Evolutionary conservation across 64 coral and sea anemone genomes (phyloP), one percentile per base, ranked within the genome.

Genomic region (Stichodactyla helianthus): DNA sequence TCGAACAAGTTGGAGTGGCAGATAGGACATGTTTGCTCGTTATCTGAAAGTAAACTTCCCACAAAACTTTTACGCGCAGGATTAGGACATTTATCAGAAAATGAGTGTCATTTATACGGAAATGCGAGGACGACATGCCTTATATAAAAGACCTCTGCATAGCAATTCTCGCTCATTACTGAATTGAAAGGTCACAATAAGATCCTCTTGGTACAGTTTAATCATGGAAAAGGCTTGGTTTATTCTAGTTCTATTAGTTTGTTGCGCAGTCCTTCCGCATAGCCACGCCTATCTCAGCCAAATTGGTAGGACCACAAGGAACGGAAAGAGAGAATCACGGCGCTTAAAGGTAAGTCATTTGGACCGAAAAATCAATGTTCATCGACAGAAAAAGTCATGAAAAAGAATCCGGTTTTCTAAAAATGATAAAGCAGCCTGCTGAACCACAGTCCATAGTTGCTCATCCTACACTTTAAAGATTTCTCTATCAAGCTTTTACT

Each of bases 21-120:
- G 23, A 31, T 11, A 74, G 67, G 68, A 74, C 27, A 23, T 31
- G 68, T 74, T 74, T 74, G 68, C 31, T 74, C 68, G 68, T 74
- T 74, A 74, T 74, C 68, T 74, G 26, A 74, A 13, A 74, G 68
- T 74, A 74, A 74, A 74, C 65, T 71, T 74, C 68, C 68, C 68
- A 19, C 68, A 74, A 23, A 74, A 74, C 68, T 31, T 20, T 65
- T 74, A 28, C 68, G 68, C 26, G 68, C 26, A 74, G 25, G 10
- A 74, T 9, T 74, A 23, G 23, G 68, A 74, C 68, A 31, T 74
- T 27, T 25, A 23, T 74, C 68, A 65, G 22, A 65, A 65, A n/a
- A 6, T 7, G 62, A 20, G 3, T 65, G 62, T 4, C 62, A 74
- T 8, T 74, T 11, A 74, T 23, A 19, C 68, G 68, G 22, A 74